phyloP scores from a whole-genome alignment of 37 sponge, comb jelly and placozoan species.

The Lycopodina hypogea region DNA sequence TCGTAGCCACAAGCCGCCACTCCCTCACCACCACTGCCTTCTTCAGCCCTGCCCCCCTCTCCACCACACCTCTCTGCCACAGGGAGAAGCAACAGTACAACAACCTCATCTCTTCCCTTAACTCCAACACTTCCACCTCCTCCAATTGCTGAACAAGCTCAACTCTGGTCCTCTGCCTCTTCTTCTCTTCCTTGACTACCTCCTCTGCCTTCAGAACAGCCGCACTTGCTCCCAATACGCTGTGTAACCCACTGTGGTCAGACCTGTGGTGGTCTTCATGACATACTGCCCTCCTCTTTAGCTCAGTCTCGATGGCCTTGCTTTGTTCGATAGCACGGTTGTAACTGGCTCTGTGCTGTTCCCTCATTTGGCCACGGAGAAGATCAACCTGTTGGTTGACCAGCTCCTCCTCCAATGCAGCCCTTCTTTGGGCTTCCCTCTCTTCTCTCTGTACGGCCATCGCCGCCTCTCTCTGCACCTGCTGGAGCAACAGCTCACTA shows the following conservation, averaged over 20 bases:
- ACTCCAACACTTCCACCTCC: slow-evolving; percentile 34
- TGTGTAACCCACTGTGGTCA: background rate
- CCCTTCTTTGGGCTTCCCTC: background rate
- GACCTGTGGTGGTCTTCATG: background rate
- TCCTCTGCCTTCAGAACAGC: slow-evolving; percentile 3
- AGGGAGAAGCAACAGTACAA: slow-evolving; percentile 30
- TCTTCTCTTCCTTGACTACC: slow-evolving; percentile 14
- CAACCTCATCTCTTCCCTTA: slow-evolving; percentile 32
- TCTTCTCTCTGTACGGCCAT: slow-evolving; percentile 37
- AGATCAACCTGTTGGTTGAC: background rate
- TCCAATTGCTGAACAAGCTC: slow-evolving; percentile 39
- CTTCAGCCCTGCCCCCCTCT: slow-evolving; percentile 2
- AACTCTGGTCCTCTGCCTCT: slow-evolving; percentile 25
- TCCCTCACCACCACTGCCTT: slow-evolving; percentile 41
- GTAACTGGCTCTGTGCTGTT: background rate
- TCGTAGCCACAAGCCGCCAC: slow-evolving; percentile 43
- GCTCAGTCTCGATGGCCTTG: background rate
- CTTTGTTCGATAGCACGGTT: background rate
- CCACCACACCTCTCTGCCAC: slow-evolving; percentile 23
- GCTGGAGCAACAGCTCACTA: background rate
- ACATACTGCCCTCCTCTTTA: background rate
- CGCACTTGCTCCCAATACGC: background rate
- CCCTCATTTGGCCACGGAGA: slow-evolving; percentile 6
- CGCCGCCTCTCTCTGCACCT: slow-evolving; percentile 27
- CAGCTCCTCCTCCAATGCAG: background rate